phyloP scores from a whole-genome alignment of 2,888 invertebrate genomes.

The Eupithecia dodoneata region DNA sequence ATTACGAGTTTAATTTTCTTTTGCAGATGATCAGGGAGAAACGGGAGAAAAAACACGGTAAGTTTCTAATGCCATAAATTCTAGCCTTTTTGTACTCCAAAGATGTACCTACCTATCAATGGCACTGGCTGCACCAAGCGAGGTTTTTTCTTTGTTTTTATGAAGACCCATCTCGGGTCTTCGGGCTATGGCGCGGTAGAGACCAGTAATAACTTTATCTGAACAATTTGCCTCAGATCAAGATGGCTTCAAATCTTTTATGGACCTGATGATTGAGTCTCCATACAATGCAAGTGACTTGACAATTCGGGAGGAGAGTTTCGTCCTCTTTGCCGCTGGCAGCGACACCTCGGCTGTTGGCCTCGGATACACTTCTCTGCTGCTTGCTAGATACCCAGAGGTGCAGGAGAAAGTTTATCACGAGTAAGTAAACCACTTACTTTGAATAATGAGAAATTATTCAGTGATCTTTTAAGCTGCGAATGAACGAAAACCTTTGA shows the following conservation, averaged over 20 bases:
- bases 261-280: constrained; percentile 43
- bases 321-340: constrained; percentile 49
- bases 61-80: not conserved
- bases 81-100: not conserved
- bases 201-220: not conserved
- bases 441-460: not conserved
- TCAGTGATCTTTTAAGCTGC: not conserved
- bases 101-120: not conserved
- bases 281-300: constrained; percentile 42
- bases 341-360: constrained; percentile 54
- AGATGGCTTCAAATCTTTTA: constrained; percentile 26
- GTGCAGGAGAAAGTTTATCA: constrained; percentile 56
- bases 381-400: constrained; percentile 52
- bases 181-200: not conserved
- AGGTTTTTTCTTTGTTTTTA: not conserved
- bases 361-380: constrained; percentile 45
- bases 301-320: constrained; percentile 51
- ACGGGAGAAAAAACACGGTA: constrained; percentile 2
- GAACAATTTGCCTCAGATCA: not conserved
- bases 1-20: not conserved
- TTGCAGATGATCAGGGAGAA: constrained; percentile 7
- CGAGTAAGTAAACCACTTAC: constrained; percentile 50
- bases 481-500: too few species aligned
- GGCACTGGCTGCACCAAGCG: not conserved
- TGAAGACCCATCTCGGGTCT: not conserved